Conservation (phyloP, 2,797 vertebrate genomes). For the Cossypha polioptera region DNA sequence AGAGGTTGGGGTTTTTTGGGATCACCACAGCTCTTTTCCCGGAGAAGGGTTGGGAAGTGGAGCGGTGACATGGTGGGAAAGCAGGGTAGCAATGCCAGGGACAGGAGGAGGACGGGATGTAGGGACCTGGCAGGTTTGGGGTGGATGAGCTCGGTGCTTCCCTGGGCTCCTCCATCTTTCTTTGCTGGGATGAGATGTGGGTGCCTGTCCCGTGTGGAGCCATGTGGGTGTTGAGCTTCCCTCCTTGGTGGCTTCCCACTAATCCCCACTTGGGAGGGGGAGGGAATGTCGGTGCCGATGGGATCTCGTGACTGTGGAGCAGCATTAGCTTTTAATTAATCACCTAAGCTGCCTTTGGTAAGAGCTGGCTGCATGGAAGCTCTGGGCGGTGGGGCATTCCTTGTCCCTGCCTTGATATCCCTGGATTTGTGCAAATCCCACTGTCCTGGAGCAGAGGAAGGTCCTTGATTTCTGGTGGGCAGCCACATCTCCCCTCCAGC, state of each 20-base stretch:
- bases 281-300: not conserved
- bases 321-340: constrained; percentile 77
- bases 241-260: constrained; percentile 8
- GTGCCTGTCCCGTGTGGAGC: rapidly evolving
- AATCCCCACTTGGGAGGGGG: constrained; percentile 41
- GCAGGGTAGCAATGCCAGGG: rapidly evolving
- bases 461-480: not conserved
- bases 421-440: not conserved
- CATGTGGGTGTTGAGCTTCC: not conserved
- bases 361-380: constrained; percentile 47
- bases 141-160: not conserved
- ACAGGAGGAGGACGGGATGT: rapidly evolving
- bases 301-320: constrained; percentile 75
- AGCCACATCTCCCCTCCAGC: not conserved
- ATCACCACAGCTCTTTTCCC: not conserved
- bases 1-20: not conserved
- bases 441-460: not conserved
- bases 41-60: not conserved
- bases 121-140: not conserved
- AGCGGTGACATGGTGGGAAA: rapidly evolving
- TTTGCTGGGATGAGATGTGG: not conserved
- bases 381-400: not conserved
- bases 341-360: constrained; percentile 76
- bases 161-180: not conserved
- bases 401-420: not conserved